Base-by-base conservation (phyloP, 2,888 invertebrate species). In the Hedychridium roseum region DNA sequence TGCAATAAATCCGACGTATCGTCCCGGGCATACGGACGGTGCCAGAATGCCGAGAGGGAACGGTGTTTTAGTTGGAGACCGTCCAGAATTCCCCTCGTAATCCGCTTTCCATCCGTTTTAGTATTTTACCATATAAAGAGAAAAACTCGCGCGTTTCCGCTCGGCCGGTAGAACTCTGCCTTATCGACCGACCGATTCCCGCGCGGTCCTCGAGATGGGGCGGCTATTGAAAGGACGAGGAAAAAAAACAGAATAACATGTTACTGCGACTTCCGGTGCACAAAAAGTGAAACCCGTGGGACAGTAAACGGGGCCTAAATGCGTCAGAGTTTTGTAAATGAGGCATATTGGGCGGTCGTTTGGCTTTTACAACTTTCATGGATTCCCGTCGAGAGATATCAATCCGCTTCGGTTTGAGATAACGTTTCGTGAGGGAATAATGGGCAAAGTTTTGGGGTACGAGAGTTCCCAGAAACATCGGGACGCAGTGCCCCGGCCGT, bases 131-230 rank as follows among this genome's bases (percentile, higher is more conserved):
- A 41, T 49, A 28, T n/a, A 53, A 42, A 32, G 54, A 40, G 35
- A 50, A 52, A 47, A n/a, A n/a, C n/a, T n/a, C n/a, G n/a, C n/a
- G n/a, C n/a, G 43, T 28, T 49, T 47, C 30, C 34, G 36, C 17
- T 35, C 44, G 37, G 37, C 39, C 42, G 35, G 39, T 34, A 36
- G 30, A 43, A 47, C 42, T 35, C 65, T 64, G 49, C 57, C 54
- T 66, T 64, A 64, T 53, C 62, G 62, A 60, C 50, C 18, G 41
- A 26, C 48, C 48, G 35, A 48, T 57, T 57, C 43, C 20, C 32
- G 30, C 37, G 32, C 12, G 30, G 51, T 38, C 44, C 63, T 44
- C 34, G 50, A 66, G 66, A 64, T 66, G 66, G 66, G 57, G 53
- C 54, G 40, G 42, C 37, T 46, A 34, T 39, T 45, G 40, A 27